Evolutionary conservation across 1,140 invertebrate genomes (phyloP), one percentile per base, ranked within the genome.

Genomic region (Saxidomus purpurata): DNA sequence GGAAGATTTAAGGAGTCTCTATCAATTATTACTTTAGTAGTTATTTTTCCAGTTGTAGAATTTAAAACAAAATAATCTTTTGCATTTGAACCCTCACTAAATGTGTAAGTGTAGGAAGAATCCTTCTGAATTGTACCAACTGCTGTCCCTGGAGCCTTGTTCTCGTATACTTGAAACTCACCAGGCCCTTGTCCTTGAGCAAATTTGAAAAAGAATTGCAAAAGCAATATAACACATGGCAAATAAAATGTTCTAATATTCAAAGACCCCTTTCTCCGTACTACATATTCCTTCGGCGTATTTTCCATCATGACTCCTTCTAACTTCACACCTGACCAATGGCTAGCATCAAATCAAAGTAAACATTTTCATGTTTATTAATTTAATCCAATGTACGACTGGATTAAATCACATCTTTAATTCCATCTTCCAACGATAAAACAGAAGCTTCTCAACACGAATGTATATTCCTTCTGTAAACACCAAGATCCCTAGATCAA

Each of bases 161-260:
- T 86, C 81, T 90, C 89, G 55, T 61, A 71, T 17, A 90, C 80
- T n/a, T 59, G 61, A 38, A 90, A 90, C 43, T 38, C 8, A 61
- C 83, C 83, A 19, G 82, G 89, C 19, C 89, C 89, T 61, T 90
- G 89, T 22, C 89, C 89, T 22, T 86, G 87, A 25, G 87, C 67
- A 76, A 89, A 89, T 89, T 83, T 83, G 28, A 89, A 83, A 34
- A 89, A 83, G 47, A 84, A 89, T 28, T 83, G 87, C 79, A 83
- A 36, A 11, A 89, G 36, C 38, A 87, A 31, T 77, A 89, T 2
- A 25, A 84, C 43, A 25, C 40, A 67, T 63, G 59, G 49, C 25
- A 79, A 52, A 52, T 61, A 52, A 6, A 43, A 34, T 36, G 15
- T 52, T 55, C 40, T 52, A 15, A 36, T 15, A n/a, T 22, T 15